Evolutionary conservation across 1,140 invertebrate genomes (phyloP).

Genomic region (Drosophila subobscura): DNA sequence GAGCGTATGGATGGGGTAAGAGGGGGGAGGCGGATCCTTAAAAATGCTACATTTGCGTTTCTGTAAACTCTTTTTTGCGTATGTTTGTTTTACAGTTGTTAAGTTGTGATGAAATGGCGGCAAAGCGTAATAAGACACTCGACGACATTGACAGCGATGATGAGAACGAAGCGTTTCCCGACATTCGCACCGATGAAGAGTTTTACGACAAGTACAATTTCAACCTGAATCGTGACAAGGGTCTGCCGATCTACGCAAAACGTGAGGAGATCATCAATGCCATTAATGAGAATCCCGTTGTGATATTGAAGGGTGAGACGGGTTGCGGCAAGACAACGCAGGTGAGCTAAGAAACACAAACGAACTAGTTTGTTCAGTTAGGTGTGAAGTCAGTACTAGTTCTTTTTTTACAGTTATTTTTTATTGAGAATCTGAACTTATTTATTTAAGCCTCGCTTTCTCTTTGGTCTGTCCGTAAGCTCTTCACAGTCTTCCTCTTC

Average conservation of each 20-base stretch:
- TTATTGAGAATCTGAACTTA: no score
- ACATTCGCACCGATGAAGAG: slow-evolving; percentile 52
- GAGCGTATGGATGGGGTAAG: slow-evolving; percentile 53
- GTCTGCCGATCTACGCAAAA: slow-evolving; percentile 67
- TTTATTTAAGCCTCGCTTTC: neutral
- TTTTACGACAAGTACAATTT: slow-evolving; percentile 67
- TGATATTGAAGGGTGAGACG: slow-evolving; percentile 77
- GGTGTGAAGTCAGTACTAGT: no score
- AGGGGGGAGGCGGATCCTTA: neutral
- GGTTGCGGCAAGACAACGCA: slow-evolving; percentile 95
- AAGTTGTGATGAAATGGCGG: neutral
- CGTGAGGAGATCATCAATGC: slow-evolving; percentile 56
- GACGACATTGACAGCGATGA: slow-evolving; percentile 68
- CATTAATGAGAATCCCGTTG: slow-evolving; percentile 64
- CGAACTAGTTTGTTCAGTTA: neutral
- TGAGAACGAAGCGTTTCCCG: slow-evolving; percentile 10
- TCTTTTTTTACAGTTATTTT: neutral
- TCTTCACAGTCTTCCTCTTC: neutral
- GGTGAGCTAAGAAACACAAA: slow-evolving; percentile 42
- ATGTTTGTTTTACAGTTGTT: slow-evolving; percentile 1
- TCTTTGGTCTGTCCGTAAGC: neutral
- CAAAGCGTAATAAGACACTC: slow-evolving; percentile 14
- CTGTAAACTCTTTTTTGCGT: neutral
- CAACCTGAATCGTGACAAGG: slow-evolving; percentile 61
- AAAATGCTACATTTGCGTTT: slow-evolving; percentile 5